Evolutionary conservation across 2,113 vertebrate species (phyloP), one percentile per base, ranked within the genome.

Genomic region (Phaethornis superciliosus): DNA sequence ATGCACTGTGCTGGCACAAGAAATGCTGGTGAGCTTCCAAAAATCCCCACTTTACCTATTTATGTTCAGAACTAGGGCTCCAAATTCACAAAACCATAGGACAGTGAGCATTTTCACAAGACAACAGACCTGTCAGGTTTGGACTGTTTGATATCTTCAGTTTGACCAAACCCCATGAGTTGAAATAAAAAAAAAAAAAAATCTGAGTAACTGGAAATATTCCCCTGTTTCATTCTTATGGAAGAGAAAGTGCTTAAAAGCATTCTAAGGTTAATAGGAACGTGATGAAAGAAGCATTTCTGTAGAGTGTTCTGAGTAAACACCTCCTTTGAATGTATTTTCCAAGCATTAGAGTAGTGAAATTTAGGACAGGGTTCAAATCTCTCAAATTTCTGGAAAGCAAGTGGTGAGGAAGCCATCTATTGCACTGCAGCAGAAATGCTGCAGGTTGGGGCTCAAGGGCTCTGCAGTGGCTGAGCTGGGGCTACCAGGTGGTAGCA

Each of bases 251-350:
- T 72, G 24, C 81, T 93, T 95, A 89, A 94, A 92, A 94, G 70
- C 81, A 65, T 87, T 94, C 75, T 85, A 80, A 85, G 78, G 89
- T 91, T 95, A 95, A 93, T 85, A 60, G 78, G 70, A 91, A 91
- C 2, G 21, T 77, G 85, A 88, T 82, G 84, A 95, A 95, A 95
- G 67, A 80, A 33, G 40, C n/a, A 74, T 78, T 92, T 85, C 87
- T 85, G 47, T 47, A n/a, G 51, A 92, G 75, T 24, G 40, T 65
- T 85, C 80, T 55, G 67, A 82, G 28, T 85, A 67, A 72, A 63
- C 62, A 46, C 28, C 62, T 89, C 28, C 75, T 89, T 85, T 63
- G 81, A 94, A 85, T 74, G 77, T 32, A 63, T 94, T 94, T 95
- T 92, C 93, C 90, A 85, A 94, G 68, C 51, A 77, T 55, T 94